Base-by-base conservation (phyloP, 2,888 invertebrate genomes). In the Lysandra bellargus region DNA sequence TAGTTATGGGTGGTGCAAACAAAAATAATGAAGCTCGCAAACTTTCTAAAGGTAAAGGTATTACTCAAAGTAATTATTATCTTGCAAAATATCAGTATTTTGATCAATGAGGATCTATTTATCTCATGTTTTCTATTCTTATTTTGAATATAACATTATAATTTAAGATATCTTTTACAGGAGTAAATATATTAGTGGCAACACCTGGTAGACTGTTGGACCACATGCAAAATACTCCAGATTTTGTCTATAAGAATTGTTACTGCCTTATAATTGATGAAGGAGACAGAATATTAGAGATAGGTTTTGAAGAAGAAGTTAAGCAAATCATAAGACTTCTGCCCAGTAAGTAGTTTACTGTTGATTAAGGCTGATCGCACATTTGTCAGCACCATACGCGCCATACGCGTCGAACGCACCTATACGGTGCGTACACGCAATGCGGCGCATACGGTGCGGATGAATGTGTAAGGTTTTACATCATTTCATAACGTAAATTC, bases 291-390 rank as follows among this genome's bases (percentile, higher is more conserved):
- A 99, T 99, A 89, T 95, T 99, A 80, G 99, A 99, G 88, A 98
- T 99, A 88, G 99, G 99, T 78, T 99, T 99, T 90, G 99, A 99
- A 92, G 98, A 99, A 88, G 99, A 99, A 91, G 96, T 99, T 87
- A 98, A 98, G 84, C 98, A 98, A 92, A 99, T 99, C 82, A 96
- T 99, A 57, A 97, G 97, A 86, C 93, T 99, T 79, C 92, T 99
- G 83, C 99, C 99, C 80, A 99, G 98, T 99, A 95, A 95, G 97
- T 96, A 79, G 64, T 44, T 75, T 78, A 17, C 33, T 73, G 30
- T 9, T 23, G 6, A 61, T 40, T 40, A 40, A 40, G 6, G 6
- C 40, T 40, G 6, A 40, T 40, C 40, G 40, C 40, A 40, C 6
- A 40, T 1, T 33, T 33, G 23, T 23, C 23, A 23, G 23, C 23